phyloP scores from a whole-genome alignment of 2,888 invertebrate species.

The Lordiphosa fenestrarum region DNA sequence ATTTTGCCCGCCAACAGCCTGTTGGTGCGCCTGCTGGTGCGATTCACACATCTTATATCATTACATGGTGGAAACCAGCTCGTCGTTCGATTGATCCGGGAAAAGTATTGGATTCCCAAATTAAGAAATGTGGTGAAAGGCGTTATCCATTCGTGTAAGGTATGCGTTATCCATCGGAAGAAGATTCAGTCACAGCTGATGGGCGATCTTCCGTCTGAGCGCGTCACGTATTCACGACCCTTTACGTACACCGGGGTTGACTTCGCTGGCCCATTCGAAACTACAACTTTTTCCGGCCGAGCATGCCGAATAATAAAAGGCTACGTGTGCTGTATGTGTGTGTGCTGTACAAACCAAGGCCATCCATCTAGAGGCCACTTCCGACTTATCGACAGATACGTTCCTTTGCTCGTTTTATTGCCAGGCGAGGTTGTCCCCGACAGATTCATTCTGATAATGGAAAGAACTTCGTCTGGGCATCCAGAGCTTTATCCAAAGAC shows the following conservation, averaged over 20 bases:
- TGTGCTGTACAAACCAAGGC: not conserved
- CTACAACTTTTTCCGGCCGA: no score
- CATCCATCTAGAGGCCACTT: not conserved
- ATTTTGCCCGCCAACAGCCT: not conserved
- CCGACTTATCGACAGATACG: not conserved
- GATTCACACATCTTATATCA: not conserved
- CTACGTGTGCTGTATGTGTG: no score
- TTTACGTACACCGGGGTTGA: no score
- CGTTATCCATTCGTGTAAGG: not conserved
- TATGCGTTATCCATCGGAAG: not conserved
- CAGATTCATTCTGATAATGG: not conserved
- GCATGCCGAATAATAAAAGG: no score
- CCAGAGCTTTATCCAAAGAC: no score
- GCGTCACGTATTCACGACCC: no score
- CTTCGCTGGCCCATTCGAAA: no score
- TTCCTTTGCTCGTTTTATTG: conserved; percentile 2
- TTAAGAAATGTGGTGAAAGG: conserved; percentile 1
- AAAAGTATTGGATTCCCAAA: conserved; percentile 1
- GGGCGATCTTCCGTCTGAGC: no score
- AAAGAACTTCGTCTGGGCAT: no score
- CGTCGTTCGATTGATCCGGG: not conserved
- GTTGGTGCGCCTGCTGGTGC: not conserved
- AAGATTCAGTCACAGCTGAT: not conserved
- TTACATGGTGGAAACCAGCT: conserved; percentile 1
- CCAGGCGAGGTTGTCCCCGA: not conserved